Percentiles rank a stretch among this genome's conserved stretches.
These are phyloP conservation scores for Anagyrus pseudococci DNA, from an alignment of 2,888 invertebrate species.

Conservation along the genomic window DNA sequence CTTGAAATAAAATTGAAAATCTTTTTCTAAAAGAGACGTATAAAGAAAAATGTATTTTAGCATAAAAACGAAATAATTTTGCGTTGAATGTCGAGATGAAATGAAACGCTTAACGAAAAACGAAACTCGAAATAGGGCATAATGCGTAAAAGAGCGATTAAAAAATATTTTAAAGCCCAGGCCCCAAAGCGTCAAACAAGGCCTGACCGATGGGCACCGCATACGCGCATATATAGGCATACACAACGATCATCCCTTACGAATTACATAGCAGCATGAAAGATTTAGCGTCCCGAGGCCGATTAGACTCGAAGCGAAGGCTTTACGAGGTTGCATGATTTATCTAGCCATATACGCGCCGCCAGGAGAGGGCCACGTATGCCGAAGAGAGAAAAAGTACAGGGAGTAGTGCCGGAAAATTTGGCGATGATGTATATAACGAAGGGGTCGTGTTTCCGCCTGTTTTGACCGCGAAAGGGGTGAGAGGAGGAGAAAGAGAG, in stretches of 20 bases:
- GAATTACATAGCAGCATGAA: too few species aligned
- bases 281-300: conserved; percentile 15
- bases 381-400: too few species aligned
- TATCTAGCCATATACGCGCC: conserved; percentile 45
- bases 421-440: conserved; percentile 46
- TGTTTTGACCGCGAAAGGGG: conserved; percentile 62
- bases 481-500: too few species aligned
- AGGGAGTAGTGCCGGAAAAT: conserved; percentile 33
- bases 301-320: conserved; percentile 28
- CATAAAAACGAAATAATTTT: too few species aligned
- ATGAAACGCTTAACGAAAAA: too few species aligned
- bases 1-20: too few species aligned
- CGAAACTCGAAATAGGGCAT: too few species aligned
- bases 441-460: conserved; percentile 61
- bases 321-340: conserved; percentile 33
- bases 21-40: too few species aligned
- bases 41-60: too few species aligned
- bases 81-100: too few species aligned
- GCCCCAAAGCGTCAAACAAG: conserved; percentile 4
- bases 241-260: background rate
- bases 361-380: too few species aligned
- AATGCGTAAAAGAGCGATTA: conserved; percentile 11
- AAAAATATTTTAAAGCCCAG: conserved; percentile 23
- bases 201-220: background rate
- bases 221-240: background rate